Evolutionary conservation across 1,140 invertebrate genomes (phyloP), one percentile per base, ranked within the genome.

Genomic region (Scaptodrosophila lebanonensis): DNA sequence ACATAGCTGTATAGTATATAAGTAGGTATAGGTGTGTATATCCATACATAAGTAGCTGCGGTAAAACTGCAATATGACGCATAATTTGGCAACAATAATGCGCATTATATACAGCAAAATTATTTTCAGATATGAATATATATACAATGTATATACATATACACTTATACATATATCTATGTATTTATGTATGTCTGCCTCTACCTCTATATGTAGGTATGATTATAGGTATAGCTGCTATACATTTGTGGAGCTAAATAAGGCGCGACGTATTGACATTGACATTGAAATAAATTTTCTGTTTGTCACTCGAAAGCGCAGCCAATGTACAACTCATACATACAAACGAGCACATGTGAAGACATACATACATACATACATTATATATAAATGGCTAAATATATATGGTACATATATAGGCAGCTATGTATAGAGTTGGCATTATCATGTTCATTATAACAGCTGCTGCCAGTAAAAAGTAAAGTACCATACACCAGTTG

Each of bases 221-320:
- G 17, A 27, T 13, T 45, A 45, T 45, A 59, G 32, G 45, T 56
- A 38, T 29, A 11, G 11, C 27, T 22, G 40, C 20, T 25, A 8
- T 25, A 25, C 22, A 16, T 20, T 32, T 7, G 43, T 9, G 36
- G 9, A 11, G 17, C 50, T 22, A 16, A 51, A 20, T 32, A 51
- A 33, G 18, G 25, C 13, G 16, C 32, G 25, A 38, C 40, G 25
- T 60, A 69, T 60, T 68, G 67, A 60, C 67, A 70, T 68, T 71
- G 66, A 71, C 68, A 71, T 71, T 71, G 68, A 66, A 71, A 65
- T 65, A 54, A 33, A 65, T 64, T 70, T 59, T 68, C 22, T 25
- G 8, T 25, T 25, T 25, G 22, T 25, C 22, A 25, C 3, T 25
- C n/a, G n/a, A n/a, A n/a, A n/a, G n/a, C n/a, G n/a, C n/a, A n/a